Evolutionary conservation across 2,888 invertebrate genomes (phyloP), one percentile per base, ranked within the genome.

Genomic region (Dasypogon diadema): DNA sequence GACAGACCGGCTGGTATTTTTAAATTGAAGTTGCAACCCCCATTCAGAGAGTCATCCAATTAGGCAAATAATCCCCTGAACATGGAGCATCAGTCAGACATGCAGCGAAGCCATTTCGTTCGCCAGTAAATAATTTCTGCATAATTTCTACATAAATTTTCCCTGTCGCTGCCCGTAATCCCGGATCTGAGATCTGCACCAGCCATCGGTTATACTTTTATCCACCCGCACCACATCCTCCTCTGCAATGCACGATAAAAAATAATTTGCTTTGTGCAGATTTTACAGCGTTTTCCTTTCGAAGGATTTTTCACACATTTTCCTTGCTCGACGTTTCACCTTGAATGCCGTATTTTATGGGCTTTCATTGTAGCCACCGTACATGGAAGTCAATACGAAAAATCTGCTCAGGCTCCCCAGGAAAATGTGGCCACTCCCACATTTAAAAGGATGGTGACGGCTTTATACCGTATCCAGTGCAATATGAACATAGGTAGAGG

Each of bases 71-170:
- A 55, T 18, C 42, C 21, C 21, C 21, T n/a, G 14, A 21, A 12
- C 42, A 60, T 34, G 60, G 18, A 60, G 18, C 42, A 18, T 12
- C 6, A 16, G 8, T 37, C 12, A 37, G 18, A 16, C 60, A 34
- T 10, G 3, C 8, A 42, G 2, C 42, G 42, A 42, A 12, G 42
- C 42, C 42, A 42, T 42, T 42, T 42, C 42, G 34, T 34, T 37
- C 55, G 22, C 37, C 37, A 60, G 37, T 60, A 60, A 60, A 60
- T 60, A 60, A 34, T 60, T 60, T 60, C 21, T 37, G 60, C 26
- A 60, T 60, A 60, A 60, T 60, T 60, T 37, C 60, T 37, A n/a
- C 60, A 60, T 60, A 60, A 60, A 60, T 60, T 21, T 60, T 42
- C 42, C 42, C 12, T 22, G 26, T 26, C 42, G 21, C 21, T 60